phyloP scores from a whole-genome alignment of 2,888 invertebrate species.

The Synergus japonicus region DNA sequence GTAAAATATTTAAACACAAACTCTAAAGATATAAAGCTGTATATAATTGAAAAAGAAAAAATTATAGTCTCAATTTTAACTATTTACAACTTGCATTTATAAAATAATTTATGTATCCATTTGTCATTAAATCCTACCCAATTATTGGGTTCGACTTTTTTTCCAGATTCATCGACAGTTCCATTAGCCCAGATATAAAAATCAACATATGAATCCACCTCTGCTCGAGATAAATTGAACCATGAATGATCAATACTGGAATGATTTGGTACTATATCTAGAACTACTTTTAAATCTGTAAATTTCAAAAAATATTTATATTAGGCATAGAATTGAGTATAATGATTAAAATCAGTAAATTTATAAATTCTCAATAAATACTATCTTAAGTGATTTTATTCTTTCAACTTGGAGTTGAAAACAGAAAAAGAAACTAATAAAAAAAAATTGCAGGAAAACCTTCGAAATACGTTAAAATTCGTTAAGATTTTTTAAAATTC shows the following conservation, averaged over 20 bases:
- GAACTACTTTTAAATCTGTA: conserved; percentile 68
- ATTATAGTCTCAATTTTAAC: not conserved
- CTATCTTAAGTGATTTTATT: too few species aligned
- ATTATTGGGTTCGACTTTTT: conserved; percentile 84
- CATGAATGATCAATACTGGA: conserved; percentile 68
- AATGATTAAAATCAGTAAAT: too few species aligned
- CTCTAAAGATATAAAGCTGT: too few species aligned
- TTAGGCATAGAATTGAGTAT: too few species aligned
- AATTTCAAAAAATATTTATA: not conserved
- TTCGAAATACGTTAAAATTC: too few species aligned
- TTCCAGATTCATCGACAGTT: conserved; percentile 65
- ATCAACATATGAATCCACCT: conserved; percentile 57
- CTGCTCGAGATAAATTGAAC: conserved; percentile 63
- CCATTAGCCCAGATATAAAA: conserved; percentile 70
- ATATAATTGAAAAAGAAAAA: not conserved
- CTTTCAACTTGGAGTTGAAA: too few species aligned
- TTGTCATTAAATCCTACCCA: conserved; percentile 80
- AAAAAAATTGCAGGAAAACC: too few species aligned
- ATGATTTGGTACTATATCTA: conserved; percentile 71
- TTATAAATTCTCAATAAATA: too few species aligned
- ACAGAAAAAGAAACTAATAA: too few species aligned
- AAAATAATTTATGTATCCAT: not conserved
- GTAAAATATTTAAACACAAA: too few species aligned
- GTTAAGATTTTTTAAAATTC: too few species aligned
- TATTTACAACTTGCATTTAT: not conserved